Evolutionary conservation across 2,113 vertebrate species (phyloP).

Genomic region (Podocnemis expansa): DNA sequence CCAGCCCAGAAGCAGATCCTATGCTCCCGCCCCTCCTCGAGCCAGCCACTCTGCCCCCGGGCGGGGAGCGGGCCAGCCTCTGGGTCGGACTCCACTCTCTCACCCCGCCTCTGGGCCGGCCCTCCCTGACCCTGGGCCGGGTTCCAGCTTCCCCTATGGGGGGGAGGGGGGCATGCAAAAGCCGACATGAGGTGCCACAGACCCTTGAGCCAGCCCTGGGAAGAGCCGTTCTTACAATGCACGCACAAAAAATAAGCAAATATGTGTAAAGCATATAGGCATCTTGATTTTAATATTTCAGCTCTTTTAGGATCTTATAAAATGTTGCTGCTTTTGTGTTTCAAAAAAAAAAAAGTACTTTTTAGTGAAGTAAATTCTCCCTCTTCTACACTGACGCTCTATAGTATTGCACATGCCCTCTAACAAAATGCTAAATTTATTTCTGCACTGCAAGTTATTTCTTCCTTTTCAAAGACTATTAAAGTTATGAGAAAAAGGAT

Average conservation of each 20-base stretch:
- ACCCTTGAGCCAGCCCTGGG: no score
- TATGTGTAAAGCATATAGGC: background rate
- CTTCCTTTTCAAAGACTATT: background rate
- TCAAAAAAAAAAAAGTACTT: background rate
- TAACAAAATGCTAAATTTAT: background rate
- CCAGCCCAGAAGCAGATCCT: no score
- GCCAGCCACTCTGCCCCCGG: no score
- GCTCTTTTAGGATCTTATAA: background rate
- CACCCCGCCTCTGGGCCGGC: no score
- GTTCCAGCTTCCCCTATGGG: no score
- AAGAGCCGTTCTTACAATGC: background rate
- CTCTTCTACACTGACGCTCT: background rate
- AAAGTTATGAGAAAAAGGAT: background rate
- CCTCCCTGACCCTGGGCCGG: no score
- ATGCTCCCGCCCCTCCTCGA: no score
- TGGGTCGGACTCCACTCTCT: no score
- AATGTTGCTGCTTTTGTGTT: background rate
- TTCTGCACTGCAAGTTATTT: background rate
- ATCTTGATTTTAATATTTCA: background rate
- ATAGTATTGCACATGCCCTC: background rate
- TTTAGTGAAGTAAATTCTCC: background rate
- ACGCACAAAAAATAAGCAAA: background rate
- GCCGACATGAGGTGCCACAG: no score
- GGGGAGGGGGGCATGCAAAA: no score
- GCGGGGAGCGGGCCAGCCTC: no score